Evolutionary conservation across 2,797 vertebrate genomes (phyloP).

Genomic region (Sciurus vulgaris): DNA sequence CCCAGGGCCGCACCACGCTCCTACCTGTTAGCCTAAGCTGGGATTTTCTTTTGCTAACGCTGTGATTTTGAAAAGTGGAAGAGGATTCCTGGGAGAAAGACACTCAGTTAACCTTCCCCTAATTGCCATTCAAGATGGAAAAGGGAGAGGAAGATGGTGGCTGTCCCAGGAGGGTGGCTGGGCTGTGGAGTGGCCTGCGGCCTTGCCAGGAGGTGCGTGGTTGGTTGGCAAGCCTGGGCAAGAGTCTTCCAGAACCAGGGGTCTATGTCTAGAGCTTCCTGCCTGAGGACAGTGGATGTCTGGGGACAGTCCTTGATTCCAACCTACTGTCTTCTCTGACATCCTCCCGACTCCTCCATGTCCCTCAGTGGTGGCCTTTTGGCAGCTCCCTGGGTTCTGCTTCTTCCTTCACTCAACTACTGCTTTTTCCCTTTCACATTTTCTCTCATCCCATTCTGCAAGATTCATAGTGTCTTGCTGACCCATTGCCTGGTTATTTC

Average conservation of each 20-base stretch:
- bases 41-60: constrained; percentile 95
- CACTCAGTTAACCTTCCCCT: constrained; percentile 90
- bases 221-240: background rate
- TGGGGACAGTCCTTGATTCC: background rate
- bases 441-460: background rate
- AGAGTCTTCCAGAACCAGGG: background rate
- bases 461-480: background rate
- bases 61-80: constrained; percentile 93
- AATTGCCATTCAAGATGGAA: constrained; percentile 90
- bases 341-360: background rate
- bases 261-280: background rate
- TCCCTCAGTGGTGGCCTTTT: background rate
- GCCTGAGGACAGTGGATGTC: background rate
- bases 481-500: background rate
- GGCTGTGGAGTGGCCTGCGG: constrained; percentile 34
- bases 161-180: background rate
- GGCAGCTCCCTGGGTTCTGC: background rate
- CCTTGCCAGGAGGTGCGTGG: constrained; percentile 32
- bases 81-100: constrained; percentile 92
- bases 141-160: constrained; percentile 75
- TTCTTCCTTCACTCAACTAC: background rate
- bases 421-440: background rate
- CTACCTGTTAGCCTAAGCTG: constrained; percentile 95
- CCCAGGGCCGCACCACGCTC: constrained; percentile 90
- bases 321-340: background rate